Conservation (phyloP, 2,113 vertebrate species). For the Perccottus glenii region DNA sequence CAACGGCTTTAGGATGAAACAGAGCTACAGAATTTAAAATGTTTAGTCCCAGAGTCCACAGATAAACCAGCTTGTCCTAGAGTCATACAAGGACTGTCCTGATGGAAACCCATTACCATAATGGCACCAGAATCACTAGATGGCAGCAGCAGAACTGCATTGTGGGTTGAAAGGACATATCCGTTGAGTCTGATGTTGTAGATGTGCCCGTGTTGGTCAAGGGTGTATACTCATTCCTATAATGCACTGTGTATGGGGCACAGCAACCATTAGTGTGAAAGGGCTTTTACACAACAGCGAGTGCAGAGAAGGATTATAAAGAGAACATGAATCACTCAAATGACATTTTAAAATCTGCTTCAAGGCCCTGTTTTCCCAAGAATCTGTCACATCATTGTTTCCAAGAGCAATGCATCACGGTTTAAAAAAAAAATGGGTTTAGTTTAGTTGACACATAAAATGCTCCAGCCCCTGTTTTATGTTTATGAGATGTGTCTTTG, state of each 20-base stretch:
- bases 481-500: too few relatives aligned
- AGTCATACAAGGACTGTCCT: neutral
- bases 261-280: conserved; percentile 13
- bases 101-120: conserved; percentile 15
- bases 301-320: conserved; percentile 10
- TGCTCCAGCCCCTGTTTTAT: too few relatives aligned
- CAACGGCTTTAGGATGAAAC: too few relatives aligned
- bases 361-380: neutral
- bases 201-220: neutral
- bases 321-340: neutral
- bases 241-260: conserved; percentile 25
- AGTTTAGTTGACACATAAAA: too few relatives aligned
- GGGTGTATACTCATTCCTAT: conserved; percentile 6
- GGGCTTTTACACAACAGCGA: conserved; percentile 18
- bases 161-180: neutral
- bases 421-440: too few relatives aligned
- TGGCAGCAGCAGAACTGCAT: neutral
- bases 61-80: too few relatives aligned
- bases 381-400: neutral
- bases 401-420: neutral
- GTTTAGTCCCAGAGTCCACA: too few relatives aligned
- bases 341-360: neutral
- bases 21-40: too few relatives aligned
- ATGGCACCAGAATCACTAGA: conserved; percentile 1
- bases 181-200: conserved; percentile 5